Percentiles rank a stretch among this genome's conserved stretches.
These are phyloP conservation scores for Lasioglossum malachurum DNA, from an alignment of 2,888 invertebrate species.

Conservation along the genomic window DNA sequence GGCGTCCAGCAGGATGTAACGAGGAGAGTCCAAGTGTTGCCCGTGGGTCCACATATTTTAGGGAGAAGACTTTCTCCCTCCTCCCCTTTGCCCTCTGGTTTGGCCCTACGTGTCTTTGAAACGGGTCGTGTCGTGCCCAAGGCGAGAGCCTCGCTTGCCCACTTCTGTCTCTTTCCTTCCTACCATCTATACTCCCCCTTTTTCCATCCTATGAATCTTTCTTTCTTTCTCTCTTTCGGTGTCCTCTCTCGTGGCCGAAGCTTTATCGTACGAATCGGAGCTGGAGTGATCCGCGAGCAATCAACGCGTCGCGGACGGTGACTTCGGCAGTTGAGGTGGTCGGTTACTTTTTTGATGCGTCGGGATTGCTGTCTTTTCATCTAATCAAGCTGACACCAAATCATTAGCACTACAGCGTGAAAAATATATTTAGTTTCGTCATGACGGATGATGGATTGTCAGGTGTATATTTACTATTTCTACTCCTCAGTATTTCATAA, in stretches of 20 bases:
- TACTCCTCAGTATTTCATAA: not conserved
- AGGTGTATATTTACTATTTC: no score
- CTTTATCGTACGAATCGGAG: constrained; percentile 14
- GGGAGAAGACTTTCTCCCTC: constrained; percentile 75
- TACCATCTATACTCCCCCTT: not conserved
- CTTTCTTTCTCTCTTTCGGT: not conserved
- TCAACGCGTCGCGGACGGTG: constrained; percentile 20
- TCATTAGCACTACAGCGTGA: not conserved
- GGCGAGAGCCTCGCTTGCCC: constrained; percentile 74
- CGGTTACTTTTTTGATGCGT: not conserved
- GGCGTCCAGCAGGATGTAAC: constrained; percentile 81
- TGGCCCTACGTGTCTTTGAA: constrained; percentile 82
- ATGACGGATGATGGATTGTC: no score
- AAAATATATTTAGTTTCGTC: not conserved
- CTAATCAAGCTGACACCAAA: not conserved
- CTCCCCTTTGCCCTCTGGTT: constrained; percentile 71
- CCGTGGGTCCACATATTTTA: constrained; percentile 83
- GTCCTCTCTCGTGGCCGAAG: not conserved
- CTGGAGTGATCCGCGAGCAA: constrained; percentile 13
- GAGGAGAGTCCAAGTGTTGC: constrained; percentile 83
- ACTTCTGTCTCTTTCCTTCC: constrained; percentile 46
- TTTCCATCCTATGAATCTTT: constrained; percentile 8
- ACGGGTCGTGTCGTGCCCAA: constrained; percentile 81
- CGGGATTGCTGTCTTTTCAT: not conserved
- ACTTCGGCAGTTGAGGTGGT: not conserved